phyloP scores from a whole-genome alignment of 2,797 vertebrate genomes.

The Psittacula echo region DNA sequence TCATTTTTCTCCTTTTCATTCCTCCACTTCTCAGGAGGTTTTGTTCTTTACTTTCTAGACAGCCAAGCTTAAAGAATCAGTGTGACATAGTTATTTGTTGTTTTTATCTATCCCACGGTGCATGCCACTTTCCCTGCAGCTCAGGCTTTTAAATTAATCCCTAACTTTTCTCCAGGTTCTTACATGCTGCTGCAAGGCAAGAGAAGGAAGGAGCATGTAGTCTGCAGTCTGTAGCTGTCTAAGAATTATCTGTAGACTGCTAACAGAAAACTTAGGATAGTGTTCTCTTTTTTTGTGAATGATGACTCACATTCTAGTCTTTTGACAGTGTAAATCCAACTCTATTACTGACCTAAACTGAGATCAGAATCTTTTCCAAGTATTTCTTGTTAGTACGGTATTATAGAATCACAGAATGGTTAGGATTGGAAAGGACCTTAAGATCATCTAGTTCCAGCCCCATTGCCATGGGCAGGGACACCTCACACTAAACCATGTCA shows the following conservation, averaged over 20 bases:
- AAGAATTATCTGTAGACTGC: neutral
- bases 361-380: neutral
- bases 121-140: neutral
- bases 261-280: neutral
- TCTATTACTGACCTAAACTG: neutral
- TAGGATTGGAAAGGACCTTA: neutral
- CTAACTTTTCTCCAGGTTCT: neutral
- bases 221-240: neutral
- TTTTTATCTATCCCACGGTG: neutral
- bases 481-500: neutral
- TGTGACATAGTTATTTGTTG: neutral
- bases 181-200: neutral
- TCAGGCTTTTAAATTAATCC: slow-evolving; percentile 30
- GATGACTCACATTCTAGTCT: neutral
- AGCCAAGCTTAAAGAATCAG: slow-evolving; percentile 12
- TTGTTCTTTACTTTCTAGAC: slow-evolving; percentile 8
- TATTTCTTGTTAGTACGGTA: neutral
- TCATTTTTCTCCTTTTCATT: neutral
- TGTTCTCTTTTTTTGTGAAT: neutral
- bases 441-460: neutral
- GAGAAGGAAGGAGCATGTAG: neutral
- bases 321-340: neutral
- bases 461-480: neutral
- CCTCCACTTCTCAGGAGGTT: neutral
- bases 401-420: neutral